Percentiles rank a stretch among this genome's conserved stretches.
These are phyloP conservation scores for Polydrusus tereticollis DNA, from an alignment of 2,888 invertebrate species.

Conservation along the genomic window DNA sequence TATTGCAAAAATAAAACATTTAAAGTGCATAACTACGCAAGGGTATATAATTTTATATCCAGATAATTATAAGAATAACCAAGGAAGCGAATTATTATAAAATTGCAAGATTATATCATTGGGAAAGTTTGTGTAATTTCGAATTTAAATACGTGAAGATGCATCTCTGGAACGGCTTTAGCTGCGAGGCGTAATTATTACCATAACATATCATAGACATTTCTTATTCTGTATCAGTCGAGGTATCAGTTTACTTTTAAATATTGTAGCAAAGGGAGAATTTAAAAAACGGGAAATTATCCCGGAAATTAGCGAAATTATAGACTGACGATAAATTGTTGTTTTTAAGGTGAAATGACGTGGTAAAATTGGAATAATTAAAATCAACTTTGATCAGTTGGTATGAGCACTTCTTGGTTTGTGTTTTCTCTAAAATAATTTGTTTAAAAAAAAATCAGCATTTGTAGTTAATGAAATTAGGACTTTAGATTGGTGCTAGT, in stretches of 20 bases:
- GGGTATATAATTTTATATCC: not conserved
- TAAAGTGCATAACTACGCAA: not conserved
- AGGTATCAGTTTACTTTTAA: not conserved
- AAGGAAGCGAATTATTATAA: constrained; percentile 8
- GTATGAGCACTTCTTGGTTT: too few species aligned
- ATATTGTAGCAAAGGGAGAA: not conserved
- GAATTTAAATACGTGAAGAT: constrained; percentile 2
- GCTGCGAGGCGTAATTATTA: not conserved
- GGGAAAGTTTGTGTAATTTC: not conserved
- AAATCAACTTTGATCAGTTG: too few species aligned
- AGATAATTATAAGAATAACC: constrained; percentile 4
- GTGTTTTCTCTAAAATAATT: too few species aligned
- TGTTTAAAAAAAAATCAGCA: too few species aligned
- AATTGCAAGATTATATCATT: constrained; percentile 1
- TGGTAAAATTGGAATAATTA: too few species aligned
- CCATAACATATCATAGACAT: not conserved
- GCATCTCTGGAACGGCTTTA: not conserved
- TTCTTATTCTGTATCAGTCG: not conserved
- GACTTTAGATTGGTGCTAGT: too few species aligned
- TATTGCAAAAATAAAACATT: not conserved
- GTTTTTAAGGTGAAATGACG: not conserved
- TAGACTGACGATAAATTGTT: not conserved
- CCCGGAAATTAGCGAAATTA: not conserved
- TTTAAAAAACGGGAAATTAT: not conserved
- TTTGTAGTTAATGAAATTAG: too few species aligned